Conservation (phyloP, 2,888 invertebrate genomes). For the Tetramorium bicarinatum region DNA sequence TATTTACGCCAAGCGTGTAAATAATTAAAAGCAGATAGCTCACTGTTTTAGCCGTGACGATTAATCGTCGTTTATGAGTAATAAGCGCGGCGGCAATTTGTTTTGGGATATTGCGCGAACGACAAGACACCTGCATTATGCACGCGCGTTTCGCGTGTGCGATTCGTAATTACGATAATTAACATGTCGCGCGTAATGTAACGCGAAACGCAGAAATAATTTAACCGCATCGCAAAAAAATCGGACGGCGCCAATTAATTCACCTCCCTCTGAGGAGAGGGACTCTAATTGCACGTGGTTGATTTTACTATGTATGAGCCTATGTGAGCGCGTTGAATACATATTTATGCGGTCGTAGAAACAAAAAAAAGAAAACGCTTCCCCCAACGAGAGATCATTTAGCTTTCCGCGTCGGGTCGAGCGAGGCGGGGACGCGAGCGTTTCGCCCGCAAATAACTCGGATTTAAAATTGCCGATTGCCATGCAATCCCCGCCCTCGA, state of each 20-base stretch:
- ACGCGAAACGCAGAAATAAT: slow-evolving; percentile 33
- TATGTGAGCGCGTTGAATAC: background rate
- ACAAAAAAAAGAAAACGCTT: background rate
- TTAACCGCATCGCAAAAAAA: slow-evolving; percentile 39
- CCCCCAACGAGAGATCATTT: background rate
- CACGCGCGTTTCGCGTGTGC: slow-evolving; percentile 36
- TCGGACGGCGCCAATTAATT: slow-evolving; percentile 40
- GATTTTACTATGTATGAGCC: slow-evolving; percentile 11
- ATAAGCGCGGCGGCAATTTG: slow-evolving; percentile 50
- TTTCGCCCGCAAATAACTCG: slow-evolving; percentile 16
- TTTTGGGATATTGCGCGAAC: slow-evolving; percentile 37
- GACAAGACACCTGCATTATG: slow-evolving; percentile 49
- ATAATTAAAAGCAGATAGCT: slow-evolving; percentile 48
- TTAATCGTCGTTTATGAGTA: slow-evolving; percentile 58
- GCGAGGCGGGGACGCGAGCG: background rate
- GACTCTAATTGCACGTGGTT: slow-evolving; percentile 30
- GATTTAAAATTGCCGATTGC: slow-evolving; percentile 42
- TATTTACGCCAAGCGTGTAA: slow-evolving; percentile 19
- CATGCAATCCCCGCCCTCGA: background rate
- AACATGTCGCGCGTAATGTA: slow-evolving; percentile 51
- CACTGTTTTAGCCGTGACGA: slow-evolving; percentile 51
- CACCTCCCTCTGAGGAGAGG: slow-evolving; percentile 15
- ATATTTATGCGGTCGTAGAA: background rate
- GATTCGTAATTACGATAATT: slow-evolving; percentile 52
- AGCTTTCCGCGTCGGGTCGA: background rate